Evolutionary conservation across 2,113 vertebrate genomes (phyloP).

Genomic region (Myiopsitta monachus): DNA sequence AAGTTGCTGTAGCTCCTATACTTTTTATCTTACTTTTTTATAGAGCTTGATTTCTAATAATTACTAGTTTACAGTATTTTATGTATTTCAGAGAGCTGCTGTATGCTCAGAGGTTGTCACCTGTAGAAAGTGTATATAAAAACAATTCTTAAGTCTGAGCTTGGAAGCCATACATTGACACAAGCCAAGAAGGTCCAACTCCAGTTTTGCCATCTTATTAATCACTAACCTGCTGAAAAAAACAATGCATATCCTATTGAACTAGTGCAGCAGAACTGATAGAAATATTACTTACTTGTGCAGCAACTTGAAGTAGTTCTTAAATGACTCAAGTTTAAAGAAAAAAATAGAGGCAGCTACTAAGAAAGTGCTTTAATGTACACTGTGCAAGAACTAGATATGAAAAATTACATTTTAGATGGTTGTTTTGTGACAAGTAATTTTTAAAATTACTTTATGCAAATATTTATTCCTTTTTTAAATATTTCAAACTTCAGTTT

Average conservation of each 20-base stretch:
- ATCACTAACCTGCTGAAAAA: neutral
- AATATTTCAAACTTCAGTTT: slow-evolving; percentile 52
- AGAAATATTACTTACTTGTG: neutral
- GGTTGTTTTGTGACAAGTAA: neutral
- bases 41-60: neutral
- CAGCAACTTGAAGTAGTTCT: neutral
- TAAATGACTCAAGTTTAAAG: neutral
- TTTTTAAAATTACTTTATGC: neutral
- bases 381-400: neutral
- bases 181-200: neutral
- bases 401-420: neutral
- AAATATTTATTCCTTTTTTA: neutral
- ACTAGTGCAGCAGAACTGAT: neutral
- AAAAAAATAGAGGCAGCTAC: neutral
- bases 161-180: neutral
- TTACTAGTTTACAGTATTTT: neutral
- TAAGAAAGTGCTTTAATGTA: neutral
- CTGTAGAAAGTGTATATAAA: neutral
- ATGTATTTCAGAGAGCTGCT: neutral
- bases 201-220: neutral
- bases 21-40: neutral
- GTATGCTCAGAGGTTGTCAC: neutral
- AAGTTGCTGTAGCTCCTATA: neutral
- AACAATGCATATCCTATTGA: neutral
- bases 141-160: neutral